These are phyloP conservation scores for Drosophila anomalata DNA, from an alignment of 2,888 invertebrate species.

Conservation along the genomic window DNA sequence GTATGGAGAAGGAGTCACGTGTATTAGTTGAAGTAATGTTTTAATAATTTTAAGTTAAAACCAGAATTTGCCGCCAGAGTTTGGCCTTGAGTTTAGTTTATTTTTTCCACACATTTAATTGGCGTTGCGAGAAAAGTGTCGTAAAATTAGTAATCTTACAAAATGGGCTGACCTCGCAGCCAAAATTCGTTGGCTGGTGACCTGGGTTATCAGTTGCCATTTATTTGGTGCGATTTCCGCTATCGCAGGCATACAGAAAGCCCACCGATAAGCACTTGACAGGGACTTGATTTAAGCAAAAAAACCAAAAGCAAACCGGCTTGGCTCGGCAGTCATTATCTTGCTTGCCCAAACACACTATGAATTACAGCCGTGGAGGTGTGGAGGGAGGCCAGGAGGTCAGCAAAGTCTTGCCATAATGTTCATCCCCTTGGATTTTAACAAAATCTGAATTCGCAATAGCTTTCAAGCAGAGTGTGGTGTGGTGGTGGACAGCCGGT, in stretches of 20 bases:
- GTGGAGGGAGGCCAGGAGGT: neutral
- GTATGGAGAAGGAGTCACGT: too few relatives aligned
- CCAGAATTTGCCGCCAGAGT: slow-evolving; percentile 12
- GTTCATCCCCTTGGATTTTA: neutral
- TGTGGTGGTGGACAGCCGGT: slow-evolving; percentile 4
- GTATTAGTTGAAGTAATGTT: too few relatives aligned
- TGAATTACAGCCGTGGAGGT: neutral
- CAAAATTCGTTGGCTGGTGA: slow-evolving; percentile 19
- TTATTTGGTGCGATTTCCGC: slow-evolving; percentile 10
- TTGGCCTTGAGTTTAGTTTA: slow-evolving; percentile 55
- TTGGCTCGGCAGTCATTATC: slow-evolving; percentile 13
- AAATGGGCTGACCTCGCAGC: slow-evolving; percentile 41
- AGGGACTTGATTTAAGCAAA: slow-evolving; percentile 17
- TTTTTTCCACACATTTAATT: slow-evolving; percentile 49
- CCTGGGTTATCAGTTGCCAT: slow-evolving; percentile 51
- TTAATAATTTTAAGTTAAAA: slow-evolving; percentile 5
- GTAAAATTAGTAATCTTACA: slow-evolving; percentile 58
- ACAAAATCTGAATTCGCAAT: slow-evolving; percentile 10
- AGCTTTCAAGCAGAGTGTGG: slow-evolving; percentile 2
- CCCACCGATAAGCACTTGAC: slow-evolving; percentile 26
- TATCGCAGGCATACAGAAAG: neutral
- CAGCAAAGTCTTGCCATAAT: slow-evolving; percentile 3
- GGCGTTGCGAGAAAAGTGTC: slow-evolving; percentile 60
- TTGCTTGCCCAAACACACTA: slow-evolving; percentile 10
- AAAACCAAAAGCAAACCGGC: slow-evolving; percentile 16